Evolutionary conservation across 1,140 invertebrate species (phyloP).

Genomic region (Drosophila bifasciata): DNA sequence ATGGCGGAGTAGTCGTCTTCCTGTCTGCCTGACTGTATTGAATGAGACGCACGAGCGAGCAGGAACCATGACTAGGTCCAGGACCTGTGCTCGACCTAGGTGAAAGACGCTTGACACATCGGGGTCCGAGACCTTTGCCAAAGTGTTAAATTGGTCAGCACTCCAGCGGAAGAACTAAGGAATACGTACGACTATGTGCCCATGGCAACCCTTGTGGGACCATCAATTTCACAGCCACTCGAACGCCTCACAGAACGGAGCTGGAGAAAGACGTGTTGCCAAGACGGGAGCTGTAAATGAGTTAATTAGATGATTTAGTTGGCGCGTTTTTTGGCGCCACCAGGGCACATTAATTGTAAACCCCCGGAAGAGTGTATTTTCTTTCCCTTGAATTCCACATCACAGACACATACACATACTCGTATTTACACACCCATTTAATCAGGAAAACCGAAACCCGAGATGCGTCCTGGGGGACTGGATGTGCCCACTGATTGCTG

Average conservation of each 20-base stretch:
- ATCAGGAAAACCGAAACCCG: conserved; percentile 1
- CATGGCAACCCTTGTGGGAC: conserved; percentile 13
- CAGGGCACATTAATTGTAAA: conserved; percentile 63
- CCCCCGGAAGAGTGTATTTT: conserved; percentile 4
- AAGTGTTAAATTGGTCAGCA: conserved; percentile 60
- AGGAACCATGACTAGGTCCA: conserved; percentile 22
- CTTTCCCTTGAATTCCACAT: conserved; percentile 48
- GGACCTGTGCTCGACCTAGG: conserved; percentile 47
- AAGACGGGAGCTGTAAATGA: conserved; percentile 49
- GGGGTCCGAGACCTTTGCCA: conserved; percentile 50
- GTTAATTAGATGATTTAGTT: conserved; percentile 77
- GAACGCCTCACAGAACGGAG: conserved; percentile 9
- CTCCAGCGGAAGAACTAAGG: conserved; percentile 30
- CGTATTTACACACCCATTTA: conserved; percentile 27
- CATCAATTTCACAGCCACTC: conserved; percentile 34
- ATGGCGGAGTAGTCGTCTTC: conserved; percentile 4
- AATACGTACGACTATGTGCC: not conserved
- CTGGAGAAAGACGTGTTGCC: conserved; percentile 1
- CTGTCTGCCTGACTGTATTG: conserved; percentile 39
- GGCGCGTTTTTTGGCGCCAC: conserved; percentile 57
- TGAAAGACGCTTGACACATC: conserved; percentile 74
- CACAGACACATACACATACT: too few species aligned
- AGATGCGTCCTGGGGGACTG: conserved; percentile 18
- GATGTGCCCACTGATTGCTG: conserved; percentile 65
- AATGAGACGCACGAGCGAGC: conserved; percentile 72